Conservation (phyloP, 2,797 vertebrate genomes). For the Enteromius viviparus region DNA sequence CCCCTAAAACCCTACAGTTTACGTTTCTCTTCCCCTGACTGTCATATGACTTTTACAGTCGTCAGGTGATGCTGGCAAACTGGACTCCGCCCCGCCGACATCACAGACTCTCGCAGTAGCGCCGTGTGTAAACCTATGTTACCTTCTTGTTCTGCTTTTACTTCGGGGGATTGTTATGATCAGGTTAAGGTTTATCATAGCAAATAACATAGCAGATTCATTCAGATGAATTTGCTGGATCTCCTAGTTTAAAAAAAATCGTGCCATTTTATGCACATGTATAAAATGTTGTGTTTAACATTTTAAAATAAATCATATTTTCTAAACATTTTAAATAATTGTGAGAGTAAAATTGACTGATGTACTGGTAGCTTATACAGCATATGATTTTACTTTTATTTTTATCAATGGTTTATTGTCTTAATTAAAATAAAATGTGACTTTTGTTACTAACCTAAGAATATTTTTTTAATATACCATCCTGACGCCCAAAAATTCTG, state of each 20-base stretch:
- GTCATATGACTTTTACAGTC: constrained; percentile 44
- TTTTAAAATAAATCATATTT: background rate
- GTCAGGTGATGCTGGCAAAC: constrained; percentile 11
- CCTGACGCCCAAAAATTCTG: too few species aligned
- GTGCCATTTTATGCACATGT: background rate
- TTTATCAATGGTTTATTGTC: background rate
- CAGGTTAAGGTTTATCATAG: background rate
- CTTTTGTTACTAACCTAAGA: too few species aligned
- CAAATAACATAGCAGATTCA: background rate
- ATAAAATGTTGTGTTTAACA: background rate
- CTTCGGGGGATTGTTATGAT: background rate
- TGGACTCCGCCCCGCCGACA: background rate
- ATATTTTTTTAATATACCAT: background rate
- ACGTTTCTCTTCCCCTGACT: background rate
- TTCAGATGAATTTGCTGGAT: background rate
- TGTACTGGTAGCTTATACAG: background rate
- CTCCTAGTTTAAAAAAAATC: background rate
- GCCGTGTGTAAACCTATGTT: background rate
- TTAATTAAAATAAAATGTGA: background rate
- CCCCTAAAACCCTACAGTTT: background rate
- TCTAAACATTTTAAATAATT: background rate
- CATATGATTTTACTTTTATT: background rate
- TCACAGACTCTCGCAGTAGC: background rate
- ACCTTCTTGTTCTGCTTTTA: background rate
- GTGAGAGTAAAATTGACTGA: background rate